Conservation (phyloP, 1,140 invertebrate genomes). For the Gryon sp. region DNA sequence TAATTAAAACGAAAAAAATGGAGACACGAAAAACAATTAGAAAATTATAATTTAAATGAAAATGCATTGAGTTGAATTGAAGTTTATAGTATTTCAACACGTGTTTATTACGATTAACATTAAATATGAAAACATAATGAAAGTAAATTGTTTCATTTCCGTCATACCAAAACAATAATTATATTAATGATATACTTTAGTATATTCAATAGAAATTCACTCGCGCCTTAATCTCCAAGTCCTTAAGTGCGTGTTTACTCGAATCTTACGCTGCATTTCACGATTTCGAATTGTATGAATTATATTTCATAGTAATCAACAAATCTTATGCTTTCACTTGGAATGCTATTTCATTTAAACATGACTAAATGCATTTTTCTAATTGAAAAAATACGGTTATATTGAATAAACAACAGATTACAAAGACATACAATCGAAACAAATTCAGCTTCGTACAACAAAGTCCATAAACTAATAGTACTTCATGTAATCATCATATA, state of each 20-base stretch:
- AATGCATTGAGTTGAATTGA: no score
- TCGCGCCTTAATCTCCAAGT: slow-evolving; percentile 9
- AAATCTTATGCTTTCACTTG: slow-evolving; percentile 43
- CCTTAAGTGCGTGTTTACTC: slow-evolving; percentile 12
- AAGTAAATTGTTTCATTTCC: slow-evolving; percentile 7
- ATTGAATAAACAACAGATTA: not conserved
- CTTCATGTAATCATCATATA: no score
- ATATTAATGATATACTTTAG: not conserved
- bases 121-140: slow-evolving; percentile 1
- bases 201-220: slow-evolving; percentile 8
- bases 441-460: no score
- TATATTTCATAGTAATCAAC: slow-evolving; percentile 42
- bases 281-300: slow-evolving; percentile 45
- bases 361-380: slow-evolving; percentile 31
- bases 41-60: no score
- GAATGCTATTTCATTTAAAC: slow-evolving; percentile 31
- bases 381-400: slow-evolving; percentile 23
- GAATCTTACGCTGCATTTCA: slow-evolving; percentile 20
- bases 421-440: no score
- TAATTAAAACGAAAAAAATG: no score
- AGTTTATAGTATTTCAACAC: no score
- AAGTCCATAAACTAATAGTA: no score
- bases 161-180: slow-evolving; percentile 8
- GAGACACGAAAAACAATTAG: no score
- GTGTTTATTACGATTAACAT: no score